Evolutionary conservation across 2,888 invertebrate genomes (phyloP).

Genomic region (Artemia sp.): DNA sequence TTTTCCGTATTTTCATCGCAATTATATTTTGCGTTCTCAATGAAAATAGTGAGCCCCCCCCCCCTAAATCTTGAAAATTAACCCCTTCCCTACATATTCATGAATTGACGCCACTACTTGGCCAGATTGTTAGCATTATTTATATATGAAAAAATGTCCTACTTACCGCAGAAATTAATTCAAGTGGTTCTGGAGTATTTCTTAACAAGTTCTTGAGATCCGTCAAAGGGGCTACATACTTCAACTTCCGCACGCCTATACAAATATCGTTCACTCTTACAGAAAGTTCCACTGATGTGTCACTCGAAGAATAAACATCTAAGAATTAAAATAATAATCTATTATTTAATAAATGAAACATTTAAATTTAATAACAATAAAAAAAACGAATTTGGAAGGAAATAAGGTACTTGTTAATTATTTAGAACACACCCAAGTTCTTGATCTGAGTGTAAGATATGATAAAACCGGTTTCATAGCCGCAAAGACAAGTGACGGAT

Average conservation of each 20-base stretch:
- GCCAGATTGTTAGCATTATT: too few species aligned
- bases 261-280: neutral
- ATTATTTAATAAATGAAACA: neutral
- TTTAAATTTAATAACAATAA: neutral
- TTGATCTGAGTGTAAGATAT: too few species aligned
- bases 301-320: constrained; percentile 9
- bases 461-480: too few species aligned
- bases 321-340: neutral
- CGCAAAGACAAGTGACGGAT: too few species aligned
- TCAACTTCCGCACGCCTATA: neutral
- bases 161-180: constrained; percentile 4
- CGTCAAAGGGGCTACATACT: constrained; percentile 4
- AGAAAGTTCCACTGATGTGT: neutral
- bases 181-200: constrained; percentile 13
- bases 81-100: too few species aligned
- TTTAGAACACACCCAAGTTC: too few species aligned
- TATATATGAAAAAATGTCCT: neutral
- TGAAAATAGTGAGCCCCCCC: neutral
- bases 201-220: constrained; percentile 13
- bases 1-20: neutral
- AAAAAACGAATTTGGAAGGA: neutral
- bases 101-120: too few species aligned
- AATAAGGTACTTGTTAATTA: too few species aligned
- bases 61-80: neutral
- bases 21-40: neutral